Conservation (phyloP, 2,797 vertebrate species). For the Acanthis flammea region DNA sequence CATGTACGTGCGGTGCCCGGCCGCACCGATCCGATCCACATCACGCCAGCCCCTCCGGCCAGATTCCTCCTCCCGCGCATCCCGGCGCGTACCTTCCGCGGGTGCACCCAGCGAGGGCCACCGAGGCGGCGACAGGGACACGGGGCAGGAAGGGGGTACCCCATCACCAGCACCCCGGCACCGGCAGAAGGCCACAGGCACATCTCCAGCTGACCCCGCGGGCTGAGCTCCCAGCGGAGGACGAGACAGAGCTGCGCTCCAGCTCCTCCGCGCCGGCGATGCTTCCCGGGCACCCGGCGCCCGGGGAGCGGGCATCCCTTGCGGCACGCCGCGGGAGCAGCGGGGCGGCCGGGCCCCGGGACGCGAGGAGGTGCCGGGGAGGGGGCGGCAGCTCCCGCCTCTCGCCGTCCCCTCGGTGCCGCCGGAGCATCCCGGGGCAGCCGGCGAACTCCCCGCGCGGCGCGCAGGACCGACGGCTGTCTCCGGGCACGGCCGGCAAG, state of each 20-base stretch:
- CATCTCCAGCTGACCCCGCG: neutral
- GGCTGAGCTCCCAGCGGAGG: neutral
- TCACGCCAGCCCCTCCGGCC: rapidly evolving
- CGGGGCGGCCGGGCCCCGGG: neutral
- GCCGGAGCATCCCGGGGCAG: neutral
- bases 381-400: neutral
- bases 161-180: neutral
- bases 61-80: neutral
- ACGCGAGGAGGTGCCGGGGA: neutral
- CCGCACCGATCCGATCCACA: neutral
- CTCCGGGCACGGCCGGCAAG: neutral
- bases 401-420: neutral
- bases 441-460: neutral
- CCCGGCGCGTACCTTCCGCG: neutral
- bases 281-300: neutral
- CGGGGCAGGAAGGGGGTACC: neutral
- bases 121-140: neutral
- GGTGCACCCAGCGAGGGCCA: neutral
- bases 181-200: neutral
- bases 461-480: neutral
- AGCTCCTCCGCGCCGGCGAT: neutral
- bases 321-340: neutral
- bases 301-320: neutral
- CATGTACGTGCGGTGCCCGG: neutral
- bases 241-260: neutral